Evolutionary conservation across 2,888 invertebrate genomes (phyloP), one percentile per base, ranked within the genome.

Genomic region (Conops quadrifasciatus): DNA sequence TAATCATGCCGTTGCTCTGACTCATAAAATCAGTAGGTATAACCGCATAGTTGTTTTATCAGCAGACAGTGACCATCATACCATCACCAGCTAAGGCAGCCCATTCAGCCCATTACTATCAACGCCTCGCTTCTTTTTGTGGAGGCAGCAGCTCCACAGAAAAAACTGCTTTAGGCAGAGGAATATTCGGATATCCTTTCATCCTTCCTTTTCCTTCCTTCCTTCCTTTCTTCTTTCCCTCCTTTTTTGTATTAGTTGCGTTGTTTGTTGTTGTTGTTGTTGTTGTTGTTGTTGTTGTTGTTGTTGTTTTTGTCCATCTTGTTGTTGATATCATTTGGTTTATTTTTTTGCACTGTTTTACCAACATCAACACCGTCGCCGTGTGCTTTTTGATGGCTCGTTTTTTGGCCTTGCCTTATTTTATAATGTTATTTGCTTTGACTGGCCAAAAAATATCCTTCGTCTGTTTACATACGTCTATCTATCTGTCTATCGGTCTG

Each of bases 401-500:
- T 36, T 16, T 1, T 45, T 64, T 47, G 15, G 21, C 13, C 24
- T 49, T 47, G 49, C 49, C 9, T 11, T 49, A 49, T 13, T 49
- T 30, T 59, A 16, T 26, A 30, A 7, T 16, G n/a, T 15, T 67
- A 49, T 68, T 68, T 68, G 59, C 59, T 67, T 66, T 66, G 66
- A 56, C 36, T 66, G 36, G 19, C 56, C 65, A 66, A 51, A 43
- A 64, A 47, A 24, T 21, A 30, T 30, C 66, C 56, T 51, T 43
- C 21, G 49, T 36, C 68, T 56, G 36, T 66, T 36, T 56, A 47
- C 21, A 16, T n/a, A n/a, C 43, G 19, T 24, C 16, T 7, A 16
- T 30, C 45, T 59, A 36, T 59, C 53, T 30, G 58, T 56, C 58
- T 47, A 24, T 67, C 58, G 16, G 43, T 26, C 67, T 24, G 13